Base-by-base conservation (phyloP, 2,113 vertebrate species). In the Aix galericulata region DNA sequence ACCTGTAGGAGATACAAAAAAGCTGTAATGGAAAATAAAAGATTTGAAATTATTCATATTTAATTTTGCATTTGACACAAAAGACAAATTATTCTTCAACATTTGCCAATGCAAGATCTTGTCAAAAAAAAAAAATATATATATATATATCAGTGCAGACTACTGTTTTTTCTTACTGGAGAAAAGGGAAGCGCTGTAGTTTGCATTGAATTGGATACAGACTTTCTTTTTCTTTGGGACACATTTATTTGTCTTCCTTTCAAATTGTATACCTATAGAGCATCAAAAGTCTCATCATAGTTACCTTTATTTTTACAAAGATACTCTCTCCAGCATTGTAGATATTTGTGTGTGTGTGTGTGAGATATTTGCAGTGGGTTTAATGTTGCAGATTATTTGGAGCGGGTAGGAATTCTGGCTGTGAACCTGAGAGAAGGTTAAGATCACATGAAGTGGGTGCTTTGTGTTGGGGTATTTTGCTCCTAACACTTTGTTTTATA, bases 51-150 rank as follows among this genome's bases (percentile, higher is more conserved):
- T 72, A 71, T 91, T 84, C 53, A 66, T 89, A 88, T 88, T 95
- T 96, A 94, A 68, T 79, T 97, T 92, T 96, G 31, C 18, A 55
- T 95, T 82, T 94, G 68, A 79, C 62, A 71, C 20, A 34, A 68
- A 88, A 90, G 53, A 44, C 20, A 71, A 76, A 88, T 9, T 46
- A 48, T 68, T 75, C 50, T 63, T 74, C 74, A 90, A 17, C 46
- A 88, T 94, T 94, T 76, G 42, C 34, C 82, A 73, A 21, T 52
- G 59, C 60, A 93, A 93, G 9, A 59, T n/a, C 74, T 68, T 80
- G 25, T 81, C 17, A 89, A 74, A 89, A 50, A 50, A 53, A 67
- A 46, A 56, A 88, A 32, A n/a, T n/a, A n/a, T n/a, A n/a, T 38
- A 38, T 38, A 38, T 38, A 0, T 8, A 25, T 60, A 76, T 56